Conservation (phyloP, 1,140 invertebrate genomes). For the Portunus trituberculatus region DNA sequence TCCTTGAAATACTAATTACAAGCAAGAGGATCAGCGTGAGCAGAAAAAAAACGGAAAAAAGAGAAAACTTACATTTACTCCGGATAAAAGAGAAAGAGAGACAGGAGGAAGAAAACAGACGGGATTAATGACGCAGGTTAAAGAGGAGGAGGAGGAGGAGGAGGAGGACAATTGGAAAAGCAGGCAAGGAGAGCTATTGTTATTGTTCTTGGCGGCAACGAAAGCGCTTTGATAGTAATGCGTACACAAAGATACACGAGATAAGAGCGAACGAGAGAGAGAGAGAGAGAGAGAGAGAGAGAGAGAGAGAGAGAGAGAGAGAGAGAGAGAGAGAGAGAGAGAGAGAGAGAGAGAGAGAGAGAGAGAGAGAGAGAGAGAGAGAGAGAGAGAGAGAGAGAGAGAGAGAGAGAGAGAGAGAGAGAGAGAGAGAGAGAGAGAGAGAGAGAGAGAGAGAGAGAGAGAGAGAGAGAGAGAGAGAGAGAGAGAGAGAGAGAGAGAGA, state of each 20-base stretch:
- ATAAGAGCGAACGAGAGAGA: too few relatives aligned
- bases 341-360: not conserved
- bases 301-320: too few relatives aligned
- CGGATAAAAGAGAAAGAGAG: not conserved
- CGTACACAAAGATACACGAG: too few relatives aligned
- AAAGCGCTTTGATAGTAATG: too few relatives aligned
- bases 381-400: too few relatives aligned
- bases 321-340: conserved; percentile 9
- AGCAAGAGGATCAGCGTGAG: not conserved
- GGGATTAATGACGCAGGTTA: not conserved
- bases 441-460: conserved; percentile 32
- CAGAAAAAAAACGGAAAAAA: not conserved
- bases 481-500: not conserved
- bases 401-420: not conserved
- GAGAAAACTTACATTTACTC: not conserved
- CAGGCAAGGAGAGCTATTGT: not conserved
- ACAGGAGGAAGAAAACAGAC: not conserved
- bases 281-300: too few relatives aligned
- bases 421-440: conserved; percentile 31
- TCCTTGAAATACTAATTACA: not conserved
- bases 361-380: not conserved
- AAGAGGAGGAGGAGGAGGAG: not conserved
- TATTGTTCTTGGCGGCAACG: too few relatives aligned
- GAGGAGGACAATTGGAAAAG: not conserved
- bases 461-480: not conserved